Conservation (phyloP, 1,140 invertebrate species). For the Drosophila kanapiae region DNA sequence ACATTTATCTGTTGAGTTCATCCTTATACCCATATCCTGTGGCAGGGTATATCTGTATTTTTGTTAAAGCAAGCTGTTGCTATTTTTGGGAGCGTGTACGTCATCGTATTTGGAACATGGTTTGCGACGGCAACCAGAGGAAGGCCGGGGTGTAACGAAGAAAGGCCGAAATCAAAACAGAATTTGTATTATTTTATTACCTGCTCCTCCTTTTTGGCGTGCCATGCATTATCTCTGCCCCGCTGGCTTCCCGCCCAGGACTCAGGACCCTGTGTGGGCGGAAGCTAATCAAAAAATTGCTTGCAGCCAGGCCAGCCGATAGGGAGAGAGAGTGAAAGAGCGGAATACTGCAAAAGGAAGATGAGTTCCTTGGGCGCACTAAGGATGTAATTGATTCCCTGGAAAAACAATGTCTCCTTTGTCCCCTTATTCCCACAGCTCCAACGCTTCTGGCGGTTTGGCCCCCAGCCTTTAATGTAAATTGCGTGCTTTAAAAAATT, state of each 20-base stretch:
- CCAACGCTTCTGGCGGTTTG: slow-evolving; percentile 22
- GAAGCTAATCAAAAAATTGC: slow-evolving; percentile 79
- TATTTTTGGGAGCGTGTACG: slow-evolving; percentile 49
- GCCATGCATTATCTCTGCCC: slow-evolving; percentile 42
- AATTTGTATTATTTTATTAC: slow-evolving; percentile 77
- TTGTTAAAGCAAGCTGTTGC: slow-evolving; percentile 47
- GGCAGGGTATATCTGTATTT: background rate
- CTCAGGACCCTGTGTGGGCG: slow-evolving; percentile 46
- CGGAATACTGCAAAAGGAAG: slow-evolving; percentile 1
- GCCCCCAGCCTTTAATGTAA: slow-evolving; percentile 18
- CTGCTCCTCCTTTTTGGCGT: slow-evolving; percentile 47
- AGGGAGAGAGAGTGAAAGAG: background rate
- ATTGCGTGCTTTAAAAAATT: slow-evolving; percentile 54
- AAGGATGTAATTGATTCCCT: slow-evolving; percentile 68
- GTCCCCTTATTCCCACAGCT: slow-evolving; percentile 18
- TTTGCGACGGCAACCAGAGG: slow-evolving; percentile 4
- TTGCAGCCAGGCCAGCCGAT: slow-evolving; percentile 53
- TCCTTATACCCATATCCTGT: background rate
- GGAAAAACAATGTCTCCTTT: slow-evolving; percentile 57
- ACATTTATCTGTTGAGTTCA: too few relatives aligned
- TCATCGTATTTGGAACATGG: slow-evolving; percentile 28
- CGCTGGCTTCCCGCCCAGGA: background rate
- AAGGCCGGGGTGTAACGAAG: background rate
- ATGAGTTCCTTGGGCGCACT: slow-evolving; percentile 43
- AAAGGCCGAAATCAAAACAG: slow-evolving; percentile 59